Conservation (phyloP, 2,113 vertebrate species). For the Bujurquina vittata region DNA sequence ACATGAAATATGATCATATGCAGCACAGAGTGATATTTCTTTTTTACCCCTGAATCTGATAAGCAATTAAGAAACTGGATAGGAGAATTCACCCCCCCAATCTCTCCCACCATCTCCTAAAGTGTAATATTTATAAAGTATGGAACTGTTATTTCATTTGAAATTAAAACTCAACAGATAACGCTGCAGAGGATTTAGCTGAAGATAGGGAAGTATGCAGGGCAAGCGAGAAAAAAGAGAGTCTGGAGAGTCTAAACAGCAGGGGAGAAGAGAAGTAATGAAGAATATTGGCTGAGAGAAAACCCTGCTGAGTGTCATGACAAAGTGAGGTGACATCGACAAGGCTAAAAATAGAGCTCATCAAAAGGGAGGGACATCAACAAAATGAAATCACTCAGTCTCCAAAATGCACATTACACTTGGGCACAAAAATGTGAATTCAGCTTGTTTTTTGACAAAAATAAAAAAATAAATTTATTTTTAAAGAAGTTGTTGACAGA, state of each 20-base stretch:
- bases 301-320: slow-evolving; percentile 57
- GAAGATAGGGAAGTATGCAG: not conserved
- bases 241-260: slow-evolving; percentile 52
- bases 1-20: not conserved
- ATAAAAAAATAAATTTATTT: too few relatives aligned
- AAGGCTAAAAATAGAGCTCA: slow-evolving; percentile 48
- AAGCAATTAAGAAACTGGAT: not conserved
- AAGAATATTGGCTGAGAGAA: slow-evolving; percentile 37
- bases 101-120: not conserved
- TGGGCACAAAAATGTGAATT: too few relatives aligned
- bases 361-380: slow-evolving; percentile 36
- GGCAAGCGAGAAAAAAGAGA: slow-evolving; percentile 5
- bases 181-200: not conserved
- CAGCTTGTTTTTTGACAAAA: too few relatives aligned
- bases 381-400: slow-evolving; percentile 37
- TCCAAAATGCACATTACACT: too few relatives aligned
- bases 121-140: not conserved
- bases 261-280: slow-evolving; percentile 37
- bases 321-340: slow-evolving; percentile 34
- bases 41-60: not conserved
- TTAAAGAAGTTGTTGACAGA: too few relatives aligned
- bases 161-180: slow-evolving; percentile 2
- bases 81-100: not conserved
- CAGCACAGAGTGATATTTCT: not conserved
- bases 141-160: not conserved